These are phyloP conservation scores for Marisa cornuarietis DNA, from an alignment of 1,140 invertebrate genomes.

Conservation along the genomic window DNA sequence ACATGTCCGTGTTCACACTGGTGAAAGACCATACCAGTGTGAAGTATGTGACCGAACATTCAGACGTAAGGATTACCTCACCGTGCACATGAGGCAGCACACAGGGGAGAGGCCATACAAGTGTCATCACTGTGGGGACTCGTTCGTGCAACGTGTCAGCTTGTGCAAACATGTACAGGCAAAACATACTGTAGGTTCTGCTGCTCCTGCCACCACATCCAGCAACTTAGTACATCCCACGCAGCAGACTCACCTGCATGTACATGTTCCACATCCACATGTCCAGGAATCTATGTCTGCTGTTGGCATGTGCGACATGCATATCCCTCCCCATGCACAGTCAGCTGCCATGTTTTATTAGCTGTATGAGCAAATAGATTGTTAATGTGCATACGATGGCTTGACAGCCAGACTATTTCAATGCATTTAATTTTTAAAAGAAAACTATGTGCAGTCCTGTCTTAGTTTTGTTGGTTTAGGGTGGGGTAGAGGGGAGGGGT, in stretches of 20 bases:
- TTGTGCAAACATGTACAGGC: slow-evolving; percentile 16
- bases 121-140: slow-evolving; percentile 7
- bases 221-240: not conserved
- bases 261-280: not conserved
- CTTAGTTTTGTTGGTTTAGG: not conserved
- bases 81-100: slow-evolving; percentile 21
- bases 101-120: slow-evolving; percentile 5
- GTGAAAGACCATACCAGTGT: slow-evolving; percentile 12
- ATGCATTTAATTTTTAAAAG: too few relatives aligned
- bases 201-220: not conserved
- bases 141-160: slow-evolving; percentile 7
- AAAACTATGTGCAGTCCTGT: too few relatives aligned
- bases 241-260: not conserved
- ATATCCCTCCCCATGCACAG: not conserved
- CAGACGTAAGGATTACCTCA: slow-evolving; percentile 18
- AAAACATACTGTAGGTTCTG: not conserved
- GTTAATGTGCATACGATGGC: too few relatives aligned
- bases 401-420: too few relatives aligned
- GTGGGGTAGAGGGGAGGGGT: too few relatives aligned
- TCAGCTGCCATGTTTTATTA: not conserved
- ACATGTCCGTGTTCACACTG: slow-evolving; percentile 16
- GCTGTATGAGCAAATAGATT: too few relatives aligned
- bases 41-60: slow-evolving; percentile 16
- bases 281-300: not conserved
- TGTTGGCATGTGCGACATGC: not conserved